A percentile compares a stretch with the other conserved stretches of the same genome.
Conservation (phyloP, 2,797 vertebrate species). For the Neomorphus geoffroyi region DNA sequence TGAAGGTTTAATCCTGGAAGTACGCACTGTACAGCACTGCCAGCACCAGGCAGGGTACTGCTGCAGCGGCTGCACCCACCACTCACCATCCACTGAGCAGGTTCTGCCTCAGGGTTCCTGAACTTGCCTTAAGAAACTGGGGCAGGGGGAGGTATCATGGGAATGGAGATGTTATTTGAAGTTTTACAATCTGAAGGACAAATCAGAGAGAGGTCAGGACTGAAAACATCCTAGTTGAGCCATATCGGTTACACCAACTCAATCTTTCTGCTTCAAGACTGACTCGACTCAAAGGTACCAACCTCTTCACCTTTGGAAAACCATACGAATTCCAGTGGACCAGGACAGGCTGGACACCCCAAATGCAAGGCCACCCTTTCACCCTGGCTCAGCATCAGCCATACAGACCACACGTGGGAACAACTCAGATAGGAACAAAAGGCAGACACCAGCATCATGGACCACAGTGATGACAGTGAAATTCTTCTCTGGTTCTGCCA, state of each 20-base stretch:
- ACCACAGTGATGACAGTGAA: not conserved
- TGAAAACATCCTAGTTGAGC: not conserved
- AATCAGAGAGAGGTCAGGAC: not conserved
- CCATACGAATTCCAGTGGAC: fast-evolving
- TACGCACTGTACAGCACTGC: not conserved
- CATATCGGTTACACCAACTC: fast-evolving
- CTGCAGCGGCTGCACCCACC: not conserved
- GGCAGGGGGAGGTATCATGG: not conserved
- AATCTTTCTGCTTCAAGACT: not conserved
- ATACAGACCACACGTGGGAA: fast-evolving
- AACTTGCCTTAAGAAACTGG: not conserved
- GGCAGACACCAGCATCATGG: not conserved
- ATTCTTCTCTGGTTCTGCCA: not conserved
- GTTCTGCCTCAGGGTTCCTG: not conserved
- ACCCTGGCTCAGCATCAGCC: not conserved
- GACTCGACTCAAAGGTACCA: not conserved
- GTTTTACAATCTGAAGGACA: not conserved
- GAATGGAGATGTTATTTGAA: not conserved
- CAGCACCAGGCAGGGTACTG: not conserved
- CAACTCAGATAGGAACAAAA: not conserved
- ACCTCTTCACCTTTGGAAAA: not conserved
- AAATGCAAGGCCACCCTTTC: not conserved
- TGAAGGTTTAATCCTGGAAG: not conserved
- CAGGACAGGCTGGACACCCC: not conserved
- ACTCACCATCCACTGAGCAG: not conserved